phyloP scores from a whole-genome alignment of 2,113 vertebrate species.

The Oxyruncus cristatus region DNA sequence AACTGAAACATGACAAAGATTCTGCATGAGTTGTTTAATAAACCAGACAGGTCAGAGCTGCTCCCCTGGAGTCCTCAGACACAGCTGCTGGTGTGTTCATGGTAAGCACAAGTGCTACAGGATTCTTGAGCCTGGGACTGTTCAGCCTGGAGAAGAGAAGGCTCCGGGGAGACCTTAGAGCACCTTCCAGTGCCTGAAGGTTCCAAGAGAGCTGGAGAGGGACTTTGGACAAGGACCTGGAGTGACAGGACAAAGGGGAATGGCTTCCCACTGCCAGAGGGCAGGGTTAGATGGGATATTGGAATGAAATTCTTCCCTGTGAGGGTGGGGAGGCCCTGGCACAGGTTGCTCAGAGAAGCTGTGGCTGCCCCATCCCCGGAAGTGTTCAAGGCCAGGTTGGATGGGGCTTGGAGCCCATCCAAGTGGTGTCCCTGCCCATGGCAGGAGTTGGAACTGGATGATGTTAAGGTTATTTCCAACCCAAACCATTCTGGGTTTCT shows the following conservation, averaged over 20 bases:
- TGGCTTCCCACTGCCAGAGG: background rate
- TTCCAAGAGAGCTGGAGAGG: background rate
- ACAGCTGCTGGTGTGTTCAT: background rate
- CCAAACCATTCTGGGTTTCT: background rate
- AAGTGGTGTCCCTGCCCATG: background rate
- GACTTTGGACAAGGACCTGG: background rate
- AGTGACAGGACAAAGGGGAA: background rate
- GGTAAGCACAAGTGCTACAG: background rate
- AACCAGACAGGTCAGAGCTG: background rate
- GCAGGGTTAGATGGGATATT: fast-evolving
- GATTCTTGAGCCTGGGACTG: background rate
- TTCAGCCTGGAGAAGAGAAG: background rate
- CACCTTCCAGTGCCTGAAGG: background rate
- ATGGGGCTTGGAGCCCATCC: fast-evolving
- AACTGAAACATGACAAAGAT: background rate
- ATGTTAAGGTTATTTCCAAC: background rate
- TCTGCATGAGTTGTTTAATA: background rate
- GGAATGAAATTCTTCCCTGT: background rate
- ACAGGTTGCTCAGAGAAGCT: background rate
- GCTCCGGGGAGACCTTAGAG: background rate
- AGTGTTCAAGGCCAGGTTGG: background rate
- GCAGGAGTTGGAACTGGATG: background rate
- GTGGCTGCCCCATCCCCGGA: background rate
- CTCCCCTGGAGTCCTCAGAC: background rate
- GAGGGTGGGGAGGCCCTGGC: fast-evolving